Evolutionary conservation across 2,113 vertebrate genomes (phyloP).

Genomic region (Corythoichthys intestinalis): DNA sequence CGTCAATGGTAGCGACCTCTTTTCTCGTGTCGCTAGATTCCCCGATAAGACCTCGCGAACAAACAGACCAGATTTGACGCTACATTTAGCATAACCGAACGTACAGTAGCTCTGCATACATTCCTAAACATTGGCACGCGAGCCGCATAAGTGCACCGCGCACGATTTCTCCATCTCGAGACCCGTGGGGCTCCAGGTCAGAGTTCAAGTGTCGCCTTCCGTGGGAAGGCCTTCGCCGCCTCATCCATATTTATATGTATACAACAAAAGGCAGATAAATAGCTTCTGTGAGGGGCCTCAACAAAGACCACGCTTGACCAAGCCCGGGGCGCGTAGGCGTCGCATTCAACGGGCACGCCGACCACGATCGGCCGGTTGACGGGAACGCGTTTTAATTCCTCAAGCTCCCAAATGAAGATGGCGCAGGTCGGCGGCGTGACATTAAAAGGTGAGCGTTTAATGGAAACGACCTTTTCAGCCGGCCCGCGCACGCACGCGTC

Average conservation of each 20-base stretch:
- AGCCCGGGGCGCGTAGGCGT: constrained; percentile 58
- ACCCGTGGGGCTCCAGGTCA: constrained; percentile 26
- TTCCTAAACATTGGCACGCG: neutral
- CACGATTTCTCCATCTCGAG: constrained; percentile 18
- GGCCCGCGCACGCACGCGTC: neutral
- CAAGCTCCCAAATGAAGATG: neutral
- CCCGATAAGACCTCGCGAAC: no score
- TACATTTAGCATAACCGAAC: no score
- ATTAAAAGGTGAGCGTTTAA: constrained; percentile 65
- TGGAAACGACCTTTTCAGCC: constrained; percentile 63
- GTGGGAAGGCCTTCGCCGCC: constrained; percentile 33
- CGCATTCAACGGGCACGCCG: constrained; percentile 48
- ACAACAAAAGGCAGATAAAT: constrained; percentile 65
- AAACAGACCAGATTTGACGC: no score
- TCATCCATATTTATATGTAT: constrained; percentile 63
- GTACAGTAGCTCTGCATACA: no score
- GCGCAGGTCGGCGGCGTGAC: constrained; percentile 28
- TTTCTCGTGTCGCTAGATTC: no score
- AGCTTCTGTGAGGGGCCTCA: constrained; percentile 56
- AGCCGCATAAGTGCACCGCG: no score
- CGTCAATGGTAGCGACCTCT: no score
- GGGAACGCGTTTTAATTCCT: constrained; percentile 13
- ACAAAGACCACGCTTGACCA: constrained; percentile 64
- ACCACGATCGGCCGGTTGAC: constrained; percentile 22
- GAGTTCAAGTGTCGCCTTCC: constrained; percentile 43